Percentiles rank a stretch among this genome's conserved stretches.
Conservation (phyloP, 2,888 invertebrate species). For the Mesorhabditis belari region DNA sequence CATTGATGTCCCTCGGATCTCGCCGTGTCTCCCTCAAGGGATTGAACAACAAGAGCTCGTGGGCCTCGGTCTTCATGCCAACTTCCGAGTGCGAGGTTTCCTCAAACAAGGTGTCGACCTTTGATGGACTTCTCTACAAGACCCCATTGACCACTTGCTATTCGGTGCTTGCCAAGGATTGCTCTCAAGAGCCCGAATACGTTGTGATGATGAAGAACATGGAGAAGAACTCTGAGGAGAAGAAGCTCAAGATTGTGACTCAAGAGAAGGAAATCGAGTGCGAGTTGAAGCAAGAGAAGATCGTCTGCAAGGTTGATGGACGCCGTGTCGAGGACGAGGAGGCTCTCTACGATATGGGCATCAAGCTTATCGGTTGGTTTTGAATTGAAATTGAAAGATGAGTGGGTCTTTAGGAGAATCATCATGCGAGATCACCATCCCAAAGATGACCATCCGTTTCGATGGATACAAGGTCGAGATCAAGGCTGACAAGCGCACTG, state of each 20-base stretch:
- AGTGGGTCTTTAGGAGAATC: constrained; percentile 14
- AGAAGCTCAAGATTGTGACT: constrained; percentile 39
- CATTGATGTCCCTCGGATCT: too few species aligned
- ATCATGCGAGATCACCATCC: constrained; percentile 17
- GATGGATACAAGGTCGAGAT: constrained; percentile 39
- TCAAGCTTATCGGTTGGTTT: constrained; percentile 1
- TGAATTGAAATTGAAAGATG: constrained; percentile 16
- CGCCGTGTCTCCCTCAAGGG: too few species aligned
- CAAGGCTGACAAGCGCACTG: constrained; percentile 32
- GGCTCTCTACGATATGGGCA: constrained; percentile 11
- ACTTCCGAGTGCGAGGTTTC: constrained; percentile 18
- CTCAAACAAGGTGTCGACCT: constrained; percentile 40
- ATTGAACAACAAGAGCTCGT: too few species aligned
- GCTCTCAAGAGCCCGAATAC: constrained; percentile 50
- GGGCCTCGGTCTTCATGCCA: too few species aligned
- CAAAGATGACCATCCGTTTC: constrained; percentile 28
- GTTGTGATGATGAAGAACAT: constrained; percentile 53
- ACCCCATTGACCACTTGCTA: constrained; percentile 52
- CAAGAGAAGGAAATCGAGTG: constrained; percentile 22
- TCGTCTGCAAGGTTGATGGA: constrained; percentile 27
- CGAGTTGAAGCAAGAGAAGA: constrained; percentile 16
- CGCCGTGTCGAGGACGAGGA: constrained; percentile 24
- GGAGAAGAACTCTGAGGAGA: constrained; percentile 21
- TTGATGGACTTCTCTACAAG: constrained; percentile 47
- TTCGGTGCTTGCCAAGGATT: constrained; percentile 56